A percentile compares a stretch with the other conserved stretches of the same genome.
These are phyloP conservation scores for Onthophagus sagittarius DNA, from an alignment of 2,888 invertebrate species.

Conservation along the genomic window DNA sequence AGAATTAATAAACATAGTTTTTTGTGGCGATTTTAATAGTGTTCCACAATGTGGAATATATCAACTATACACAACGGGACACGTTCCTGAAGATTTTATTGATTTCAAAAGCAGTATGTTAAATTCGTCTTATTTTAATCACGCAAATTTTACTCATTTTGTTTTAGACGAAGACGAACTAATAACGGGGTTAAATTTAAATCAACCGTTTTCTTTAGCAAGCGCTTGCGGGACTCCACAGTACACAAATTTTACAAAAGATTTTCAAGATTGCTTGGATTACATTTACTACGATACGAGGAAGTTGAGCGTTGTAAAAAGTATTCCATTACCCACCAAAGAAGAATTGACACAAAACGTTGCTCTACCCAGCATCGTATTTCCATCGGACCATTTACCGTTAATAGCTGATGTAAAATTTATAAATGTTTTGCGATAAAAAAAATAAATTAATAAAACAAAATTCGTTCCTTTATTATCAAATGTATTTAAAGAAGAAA, in stretches of 20 bases:
- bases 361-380: constrained; percentile 82
- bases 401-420: constrained; percentile 73
- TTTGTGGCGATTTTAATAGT: constrained; percentile 94
- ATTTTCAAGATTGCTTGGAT: constrained; percentile 83
- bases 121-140: constrained; percentile 24
- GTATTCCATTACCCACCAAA: constrained; percentile 74
- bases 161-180: constrained; percentile 62
- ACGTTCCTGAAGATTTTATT: constrained; percentile 57
- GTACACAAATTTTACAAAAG: constrained; percentile 80
- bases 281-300: constrained; percentile 80
- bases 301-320: constrained; percentile 59
- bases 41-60: constrained; percentile 79
- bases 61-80: constrained; percentile 68
- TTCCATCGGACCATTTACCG: constrained; percentile 92
- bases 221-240: constrained; percentile 82
- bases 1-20: constrained; percentile 61
- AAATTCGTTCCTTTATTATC: neutral
- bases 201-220: constrained; percentile 61
- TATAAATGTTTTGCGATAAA: constrained; percentile 28
- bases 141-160: constrained; percentile 42
- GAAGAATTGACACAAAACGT: constrained; percentile 70
- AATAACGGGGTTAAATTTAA: constrained; percentile 59
- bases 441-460: neutral
- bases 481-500: too few relatives aligned
- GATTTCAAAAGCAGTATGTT: constrained; percentile 80